Base-by-base conservation (phyloP, 2,797 vertebrate species). In the Sphenodon punctatus region DNA sequence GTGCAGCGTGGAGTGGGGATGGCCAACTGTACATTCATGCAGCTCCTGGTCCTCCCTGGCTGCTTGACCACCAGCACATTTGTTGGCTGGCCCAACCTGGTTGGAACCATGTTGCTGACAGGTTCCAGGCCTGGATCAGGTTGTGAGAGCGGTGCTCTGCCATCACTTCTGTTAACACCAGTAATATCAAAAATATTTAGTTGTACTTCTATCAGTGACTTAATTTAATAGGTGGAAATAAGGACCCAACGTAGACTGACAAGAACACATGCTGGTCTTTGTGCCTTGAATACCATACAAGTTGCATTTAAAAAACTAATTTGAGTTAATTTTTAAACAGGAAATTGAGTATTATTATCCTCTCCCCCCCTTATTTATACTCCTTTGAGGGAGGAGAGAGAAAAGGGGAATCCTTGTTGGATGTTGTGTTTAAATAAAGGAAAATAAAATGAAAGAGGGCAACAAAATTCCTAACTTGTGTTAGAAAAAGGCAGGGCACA, bases 141-240 rank as follows among this genome's bases (percentile, higher is more conserved):
- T n/a, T n/a, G n/a, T n/a, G n/a, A n/a, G n/a, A n/a, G n/a, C n/a
- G n/a, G n/a, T n/a, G n/a, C n/a, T n/a, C n/a, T n/a, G n/a, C n/a
- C n/a, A n/a, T n/a, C n/a, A n/a, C n/a, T n/a, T n/a, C n/a, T n/a
- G n/a, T n/a, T n/a, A n/a, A n/a, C n/a, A 64, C 1, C 4, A 39
- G 68, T 36, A 67, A 91, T 86, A 72, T 38, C 53, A 71, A 88
- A 87, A 85, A 10, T 78, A 72, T 59, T 60, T 8, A 81, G 77
- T 75, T 92, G 86, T 55, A 38, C 22, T 79, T 79, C 81, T 73
- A 79, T 80, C 86, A 92, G 86, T 85, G 74, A 83, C 67, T 89
- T 91, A 93, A 92, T 89, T 89, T 93, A 89, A 92, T 85, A 93
- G 89, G 90, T 89, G 93, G 91, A 90, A 49, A 87, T 90, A 84